phyloP scores from a whole-genome alignment of 2,888 invertebrate species.

The Erebia ligea region DNA sequence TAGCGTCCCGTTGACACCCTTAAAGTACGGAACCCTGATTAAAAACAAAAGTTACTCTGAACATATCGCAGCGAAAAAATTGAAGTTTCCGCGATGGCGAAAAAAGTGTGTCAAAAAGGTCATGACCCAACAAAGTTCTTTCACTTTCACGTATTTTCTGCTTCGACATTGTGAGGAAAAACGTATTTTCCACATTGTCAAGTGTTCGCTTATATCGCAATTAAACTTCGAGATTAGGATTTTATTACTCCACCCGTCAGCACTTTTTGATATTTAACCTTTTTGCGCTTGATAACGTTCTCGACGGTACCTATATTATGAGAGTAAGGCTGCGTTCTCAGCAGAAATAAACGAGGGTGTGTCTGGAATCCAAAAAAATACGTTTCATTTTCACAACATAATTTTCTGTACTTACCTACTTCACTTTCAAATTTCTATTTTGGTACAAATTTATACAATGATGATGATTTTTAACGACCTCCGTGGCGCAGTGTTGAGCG shows the following conservation, averaged over 20 bases:
- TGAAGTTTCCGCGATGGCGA: constrained; percentile 2
- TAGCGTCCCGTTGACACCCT: too few relatives aligned
- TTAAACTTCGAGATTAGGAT: constrained; percentile 5
- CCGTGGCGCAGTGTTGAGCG: too few relatives aligned
- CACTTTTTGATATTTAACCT: not conserved
- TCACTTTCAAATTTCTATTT: too few relatives aligned
- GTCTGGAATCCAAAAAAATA: too few relatives aligned
- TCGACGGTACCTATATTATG: not conserved
- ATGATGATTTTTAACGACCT: too few relatives aligned
- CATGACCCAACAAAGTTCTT: constrained; percentile 29
- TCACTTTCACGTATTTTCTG: constrained; percentile 30
- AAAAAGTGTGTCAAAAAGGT: constrained; percentile 35
- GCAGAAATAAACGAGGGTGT: too few relatives aligned
- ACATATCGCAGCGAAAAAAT: constrained; percentile 8
- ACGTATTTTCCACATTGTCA: constrained; percentile 17
- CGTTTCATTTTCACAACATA: too few relatives aligned
- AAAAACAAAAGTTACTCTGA: constrained; percentile 20
- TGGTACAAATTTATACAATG: too few relatives aligned
- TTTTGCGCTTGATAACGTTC: not conserved
- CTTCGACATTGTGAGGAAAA: constrained; percentile 27
- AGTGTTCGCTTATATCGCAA: constrained; percentile 13
- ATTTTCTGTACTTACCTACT: too few relatives aligned
- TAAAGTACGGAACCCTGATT: too few relatives aligned
- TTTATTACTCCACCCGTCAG: not conserved
- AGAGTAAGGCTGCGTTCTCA: not conserved